Evolutionary conservation across 2,888 invertebrate species (phyloP).

Genomic region (Trachelus tabidus): DNA sequence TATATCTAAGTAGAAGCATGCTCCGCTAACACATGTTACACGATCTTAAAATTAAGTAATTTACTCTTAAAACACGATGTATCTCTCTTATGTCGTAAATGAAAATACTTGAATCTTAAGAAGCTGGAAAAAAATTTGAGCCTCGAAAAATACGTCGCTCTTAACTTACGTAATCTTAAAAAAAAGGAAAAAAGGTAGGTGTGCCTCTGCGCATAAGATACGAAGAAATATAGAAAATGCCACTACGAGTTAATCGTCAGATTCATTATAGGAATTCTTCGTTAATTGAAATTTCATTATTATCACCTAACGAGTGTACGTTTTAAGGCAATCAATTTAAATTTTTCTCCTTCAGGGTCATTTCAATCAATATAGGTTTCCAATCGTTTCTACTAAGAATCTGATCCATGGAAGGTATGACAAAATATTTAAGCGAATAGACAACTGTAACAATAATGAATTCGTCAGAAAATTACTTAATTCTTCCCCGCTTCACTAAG

Average conservation of each 20-base stretch:
- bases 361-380: neutral
- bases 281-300: neutral
- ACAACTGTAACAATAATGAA: neutral
- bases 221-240: neutral
- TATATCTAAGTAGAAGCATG: slow-evolving; percentile 65
- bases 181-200: neutral
- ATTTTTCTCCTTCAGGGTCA: neutral
- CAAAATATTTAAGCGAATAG: neutral
- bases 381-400: neutral
- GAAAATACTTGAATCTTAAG: slow-evolving; percentile 52
- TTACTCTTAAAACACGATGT: slow-evolving; percentile 60
- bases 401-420: neutral
- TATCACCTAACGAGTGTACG: neutral
- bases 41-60: slow-evolving; percentile 65
- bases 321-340: neutral
- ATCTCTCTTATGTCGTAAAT: slow-evolving; percentile 46
- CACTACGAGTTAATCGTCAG: neutral
- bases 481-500: neutral
- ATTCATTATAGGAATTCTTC: neutral
- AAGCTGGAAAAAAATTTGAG: slow-evolving; percentile 3
- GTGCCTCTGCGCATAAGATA: neutral
- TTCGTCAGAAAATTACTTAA: neutral
- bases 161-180: neutral
- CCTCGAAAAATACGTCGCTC: neutral
- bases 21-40: slow-evolving; percentile 66